Evolutionary conservation across 2,797 vertebrate genomes (phyloP).

Genomic region (Pipistrellus kuhlii): DNA sequence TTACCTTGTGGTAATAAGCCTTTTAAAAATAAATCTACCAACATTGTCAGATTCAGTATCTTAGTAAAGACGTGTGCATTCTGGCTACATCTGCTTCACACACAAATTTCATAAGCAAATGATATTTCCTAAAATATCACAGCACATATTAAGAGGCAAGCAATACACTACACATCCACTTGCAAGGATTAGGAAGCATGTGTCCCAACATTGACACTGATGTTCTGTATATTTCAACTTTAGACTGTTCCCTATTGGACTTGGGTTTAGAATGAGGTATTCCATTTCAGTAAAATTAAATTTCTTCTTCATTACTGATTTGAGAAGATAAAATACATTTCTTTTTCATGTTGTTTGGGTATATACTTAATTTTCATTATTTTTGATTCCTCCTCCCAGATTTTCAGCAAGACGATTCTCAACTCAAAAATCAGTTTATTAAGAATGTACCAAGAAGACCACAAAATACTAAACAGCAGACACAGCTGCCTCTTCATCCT

Average conservation of each 20-base stretch:
- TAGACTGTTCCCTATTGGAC: background rate
- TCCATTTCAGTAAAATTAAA: constrained; percentile 21
- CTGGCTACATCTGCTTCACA: background rate
- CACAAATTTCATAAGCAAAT: background rate
- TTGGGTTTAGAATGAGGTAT: constrained; percentile 21
- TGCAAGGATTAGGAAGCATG: background rate
- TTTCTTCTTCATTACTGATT: background rate
- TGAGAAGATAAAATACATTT: constrained; percentile 24
- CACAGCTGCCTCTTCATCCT: constrained; percentile 93
- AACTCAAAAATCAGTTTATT: constrained; percentile 79
- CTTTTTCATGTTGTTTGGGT: background rate
- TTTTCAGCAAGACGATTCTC: constrained; percentile 83
- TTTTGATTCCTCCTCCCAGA: constrained; percentile 77
- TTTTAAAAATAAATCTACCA: constrained; percentile 31
- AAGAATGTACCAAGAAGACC: constrained; percentile 76
- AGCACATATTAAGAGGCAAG: background rate
- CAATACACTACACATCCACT: background rate
- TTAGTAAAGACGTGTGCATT: constrained; percentile 11
- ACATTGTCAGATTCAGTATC: background rate
- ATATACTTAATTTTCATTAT: constrained; percentile 22
- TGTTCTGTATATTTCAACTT: background rate
- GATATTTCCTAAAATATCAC: background rate
- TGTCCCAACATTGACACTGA: background rate
- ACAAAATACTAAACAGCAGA: constrained; percentile 72
- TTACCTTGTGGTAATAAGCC: background rate